A percentile compares a stretch with the other conserved stretches of the same genome.
Conservation (phyloP, 2,113 vertebrate species). For the Megaleporinus macrocephalus region DNA sequence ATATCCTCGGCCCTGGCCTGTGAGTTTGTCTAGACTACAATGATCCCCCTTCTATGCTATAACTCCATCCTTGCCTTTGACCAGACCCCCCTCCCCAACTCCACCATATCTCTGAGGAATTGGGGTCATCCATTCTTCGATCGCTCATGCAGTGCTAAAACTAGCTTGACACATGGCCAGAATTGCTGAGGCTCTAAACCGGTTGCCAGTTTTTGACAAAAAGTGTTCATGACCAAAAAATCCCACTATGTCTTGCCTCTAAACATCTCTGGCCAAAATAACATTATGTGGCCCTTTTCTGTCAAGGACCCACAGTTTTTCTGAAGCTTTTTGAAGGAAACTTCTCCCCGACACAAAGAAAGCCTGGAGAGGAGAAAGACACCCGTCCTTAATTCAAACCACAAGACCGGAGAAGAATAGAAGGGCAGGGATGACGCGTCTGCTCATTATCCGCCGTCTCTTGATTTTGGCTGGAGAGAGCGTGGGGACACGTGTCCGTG, state of each 20-base stretch:
- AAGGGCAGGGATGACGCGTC: slow-evolving; percentile 15
- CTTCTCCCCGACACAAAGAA: slow-evolving; percentile 16
- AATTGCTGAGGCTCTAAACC: not conserved
- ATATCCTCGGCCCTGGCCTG: slow-evolving; percentile 25
- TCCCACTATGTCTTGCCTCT: too few species aligned
- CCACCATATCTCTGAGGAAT: slow-evolving; percentile 38
- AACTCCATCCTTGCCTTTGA: not conserved
- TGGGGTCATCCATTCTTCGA: slow-evolving; percentile 52
- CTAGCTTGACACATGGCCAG: slow-evolving; percentile 25
- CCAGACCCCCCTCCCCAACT: not conserved
- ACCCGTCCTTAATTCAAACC: slow-evolving; percentile 34
- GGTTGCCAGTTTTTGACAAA: not conserved
- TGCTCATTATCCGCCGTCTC: slow-evolving; percentile 39
- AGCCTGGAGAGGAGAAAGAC: slow-evolving; percentile 8
- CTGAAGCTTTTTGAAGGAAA: not conserved
- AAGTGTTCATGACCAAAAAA: not conserved
- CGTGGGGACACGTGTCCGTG: slow-evolving; percentile 43
- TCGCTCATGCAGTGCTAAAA: slow-evolving; percentile 30
- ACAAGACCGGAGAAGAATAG: slow-evolving; percentile 43
- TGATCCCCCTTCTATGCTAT: slow-evolving; percentile 46
- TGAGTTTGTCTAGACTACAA: slow-evolving; percentile 56
- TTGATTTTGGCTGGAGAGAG: slow-evolving; percentile 27
- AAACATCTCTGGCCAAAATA: not conserved
- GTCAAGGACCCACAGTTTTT: slow-evolving; percentile 11
- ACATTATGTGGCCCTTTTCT: slow-evolving; percentile 5